These are phyloP conservation scores for Pelodiscus sinensis DNA, from an alignment of 2,113 vertebrate genomes.

Conservation along the genomic window DNA sequence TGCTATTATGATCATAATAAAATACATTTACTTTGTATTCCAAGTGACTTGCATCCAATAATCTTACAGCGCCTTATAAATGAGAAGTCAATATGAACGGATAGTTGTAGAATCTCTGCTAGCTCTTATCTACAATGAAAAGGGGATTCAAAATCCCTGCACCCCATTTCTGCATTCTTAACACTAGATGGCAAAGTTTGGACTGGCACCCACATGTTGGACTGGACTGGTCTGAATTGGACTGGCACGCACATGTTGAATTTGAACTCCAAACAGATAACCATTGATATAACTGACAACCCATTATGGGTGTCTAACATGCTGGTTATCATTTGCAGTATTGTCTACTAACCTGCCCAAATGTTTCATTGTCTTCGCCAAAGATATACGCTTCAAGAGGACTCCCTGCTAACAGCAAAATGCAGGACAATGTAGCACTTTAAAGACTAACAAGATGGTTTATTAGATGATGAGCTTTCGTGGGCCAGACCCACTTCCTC, in stretches of 20 bases:
- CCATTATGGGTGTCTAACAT: background rate
- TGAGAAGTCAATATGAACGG: conserved; percentile 13
- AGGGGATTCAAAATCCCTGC: background rate
- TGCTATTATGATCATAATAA: background rate
- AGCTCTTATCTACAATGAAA: accelerated
- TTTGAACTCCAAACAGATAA: background rate
- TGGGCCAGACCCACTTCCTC: too few species aligned
- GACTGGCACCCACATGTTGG: background rate
- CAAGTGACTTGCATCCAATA: background rate
- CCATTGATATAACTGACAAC: background rate
- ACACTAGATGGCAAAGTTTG: background rate
- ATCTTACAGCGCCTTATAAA: background rate
- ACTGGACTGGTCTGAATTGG: background rate
- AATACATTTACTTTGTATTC: background rate
- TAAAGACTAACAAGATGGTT: too few species aligned
- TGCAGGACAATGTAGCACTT: too few species aligned
- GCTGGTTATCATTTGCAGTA: background rate
- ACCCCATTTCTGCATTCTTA: background rate
- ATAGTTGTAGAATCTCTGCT: background rate
- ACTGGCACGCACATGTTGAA: background rate
- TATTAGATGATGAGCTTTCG: too few species aligned
- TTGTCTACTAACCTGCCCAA: background rate
- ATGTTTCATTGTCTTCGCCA: background rate
- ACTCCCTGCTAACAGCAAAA: accelerated
- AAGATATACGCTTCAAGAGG: background rate